Evolutionary conservation across 92 coral and sea anemone genomes (phyloP).

Genomic region (Muricea muricata): DNA sequence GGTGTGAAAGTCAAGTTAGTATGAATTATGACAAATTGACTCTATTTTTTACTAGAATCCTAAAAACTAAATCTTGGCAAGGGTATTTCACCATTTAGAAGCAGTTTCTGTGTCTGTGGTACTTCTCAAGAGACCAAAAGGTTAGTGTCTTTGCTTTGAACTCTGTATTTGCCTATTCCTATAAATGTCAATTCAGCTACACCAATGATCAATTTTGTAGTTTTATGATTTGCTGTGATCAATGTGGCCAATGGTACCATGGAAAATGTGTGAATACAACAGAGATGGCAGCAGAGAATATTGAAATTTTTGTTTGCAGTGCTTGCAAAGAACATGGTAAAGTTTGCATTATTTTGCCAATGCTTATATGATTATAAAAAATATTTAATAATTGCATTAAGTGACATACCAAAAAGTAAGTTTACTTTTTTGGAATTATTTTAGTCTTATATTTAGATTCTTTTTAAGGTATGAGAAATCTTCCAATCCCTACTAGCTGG

Average conservation of each 20-base stretch:
- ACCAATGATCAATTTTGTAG: too few species aligned
- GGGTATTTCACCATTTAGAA: background rate
- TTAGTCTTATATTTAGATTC: background rate
- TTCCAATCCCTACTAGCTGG: constrained; percentile 46
- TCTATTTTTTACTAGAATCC: too few species aligned
- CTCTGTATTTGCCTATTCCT: background rate
- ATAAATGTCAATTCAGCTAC: background rate
- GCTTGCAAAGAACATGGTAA: background rate
- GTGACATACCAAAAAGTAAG: background rate
- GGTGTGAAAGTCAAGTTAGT: constrained; percentile 20
- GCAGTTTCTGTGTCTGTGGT: constrained; percentile 25
- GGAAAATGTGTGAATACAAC: background rate
- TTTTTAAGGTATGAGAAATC: constrained; percentile 30
- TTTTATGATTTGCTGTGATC: constrained; percentile 27
- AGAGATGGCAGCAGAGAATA: constrained; percentile 5
- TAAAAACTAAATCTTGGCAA: background rate
- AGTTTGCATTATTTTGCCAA: background rate
- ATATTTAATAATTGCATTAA: background rate
- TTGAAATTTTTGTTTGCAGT: constrained; percentile 2
- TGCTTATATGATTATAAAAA: too few species aligned
- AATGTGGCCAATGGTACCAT: constrained; percentile 20
- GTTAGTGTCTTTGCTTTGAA: background rate
- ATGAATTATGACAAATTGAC: too few species aligned
- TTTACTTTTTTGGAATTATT: background rate
- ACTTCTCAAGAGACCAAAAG: background rate